Percentiles rank a stretch among this genome's conserved stretches.
Conservation (phyloP, 1,140 invertebrate species). For the Diorhabda carinulata region DNA sequence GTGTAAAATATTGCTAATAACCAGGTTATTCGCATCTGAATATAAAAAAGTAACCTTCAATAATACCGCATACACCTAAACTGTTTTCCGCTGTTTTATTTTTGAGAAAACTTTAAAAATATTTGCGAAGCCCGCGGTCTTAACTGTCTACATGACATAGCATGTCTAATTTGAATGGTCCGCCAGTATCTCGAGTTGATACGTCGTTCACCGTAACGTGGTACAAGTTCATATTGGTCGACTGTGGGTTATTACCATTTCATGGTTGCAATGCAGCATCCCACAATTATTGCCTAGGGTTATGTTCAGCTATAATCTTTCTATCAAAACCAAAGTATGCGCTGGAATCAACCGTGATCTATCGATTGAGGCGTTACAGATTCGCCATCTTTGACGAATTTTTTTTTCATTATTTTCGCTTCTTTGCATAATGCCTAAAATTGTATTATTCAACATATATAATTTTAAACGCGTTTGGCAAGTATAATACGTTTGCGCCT, state of each 20-base stretch:
- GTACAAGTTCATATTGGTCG: background rate
- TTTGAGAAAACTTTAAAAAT: conserved; percentile 16
- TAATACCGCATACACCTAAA: conserved; percentile 1
- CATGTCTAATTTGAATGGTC: conserved; percentile 26
- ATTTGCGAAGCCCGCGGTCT: conserved; percentile 12
- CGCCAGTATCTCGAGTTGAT: background rate
- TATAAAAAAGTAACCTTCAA: background rate
- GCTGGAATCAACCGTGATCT: conserved; percentile 24
- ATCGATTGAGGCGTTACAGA: conserved; percentile 22
- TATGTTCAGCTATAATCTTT: conserved; percentile 27
- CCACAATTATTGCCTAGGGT: conserved; percentile 11
- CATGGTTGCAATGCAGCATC: conserved; percentile 18
- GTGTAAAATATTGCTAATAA: too few relatives aligned
- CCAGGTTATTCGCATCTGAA: too few relatives aligned
- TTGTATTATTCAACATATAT: conserved; percentile 12
- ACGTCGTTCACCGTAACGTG: background rate
- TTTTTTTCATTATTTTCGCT: conserved; percentile 5
- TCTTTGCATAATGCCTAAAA: conserved; percentile 18
- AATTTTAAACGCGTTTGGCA: conserved; percentile 7
- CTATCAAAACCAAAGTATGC: conserved; percentile 30
- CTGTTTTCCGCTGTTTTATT: background rate
- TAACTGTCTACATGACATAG: conserved; percentile 20
- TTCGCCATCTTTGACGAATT: background rate
- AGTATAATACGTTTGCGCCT: too few relatives aligned
- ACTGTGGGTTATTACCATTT: conserved; percentile 21